Percentiles rank a stretch among this genome's conserved stretches.
Conservation (phyloP, 2,797 vertebrate species). For the Trachurus trachurus region DNA sequence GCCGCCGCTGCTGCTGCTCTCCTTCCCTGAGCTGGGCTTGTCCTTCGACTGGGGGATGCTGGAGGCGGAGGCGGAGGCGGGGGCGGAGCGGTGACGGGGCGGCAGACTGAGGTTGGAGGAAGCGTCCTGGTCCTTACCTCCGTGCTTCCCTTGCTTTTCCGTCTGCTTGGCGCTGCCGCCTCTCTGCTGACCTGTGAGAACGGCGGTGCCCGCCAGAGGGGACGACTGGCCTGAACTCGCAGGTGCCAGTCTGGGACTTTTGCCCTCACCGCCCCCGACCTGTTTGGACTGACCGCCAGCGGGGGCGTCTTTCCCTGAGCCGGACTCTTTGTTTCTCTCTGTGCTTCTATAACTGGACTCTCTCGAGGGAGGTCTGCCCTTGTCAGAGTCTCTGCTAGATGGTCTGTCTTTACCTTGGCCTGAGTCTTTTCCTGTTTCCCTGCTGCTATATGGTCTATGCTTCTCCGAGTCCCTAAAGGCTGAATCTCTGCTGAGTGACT, state of each 20-base stretch:
- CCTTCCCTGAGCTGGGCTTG: conserved; percentile 82
- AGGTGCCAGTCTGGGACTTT: conserved; percentile 73
- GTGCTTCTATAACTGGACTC: conserved; percentile 79
- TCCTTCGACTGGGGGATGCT: conserved; percentile 74
- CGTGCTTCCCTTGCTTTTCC: conserved; percentile 85
- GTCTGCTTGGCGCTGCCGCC: conserved; percentile 82
- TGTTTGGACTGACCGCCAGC: conserved; percentile 75
- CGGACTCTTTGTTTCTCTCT: conserved; percentile 79
- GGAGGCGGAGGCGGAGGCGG: conserved; percentile 45
- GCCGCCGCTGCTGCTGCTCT: conserved; percentile 60
- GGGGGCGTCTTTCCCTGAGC: conserved; percentile 75
- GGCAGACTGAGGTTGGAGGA: conserved; percentile 72
- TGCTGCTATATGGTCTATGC: conserved; percentile 68
- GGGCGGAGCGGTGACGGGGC: conserved; percentile 77
- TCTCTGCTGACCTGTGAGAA: conserved; percentile 84
- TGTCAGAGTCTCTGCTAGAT: conserved; percentile 78
- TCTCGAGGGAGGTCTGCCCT: conserved; percentile 69
- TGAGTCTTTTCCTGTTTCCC: conserved; percentile 76
- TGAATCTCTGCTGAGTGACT: conserved; percentile 66
- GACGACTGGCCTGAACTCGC: conserved; percentile 82
- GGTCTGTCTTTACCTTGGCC: conserved; percentile 76
- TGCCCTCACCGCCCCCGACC: conserved; percentile 73
- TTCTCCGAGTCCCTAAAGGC: conserved; percentile 74
- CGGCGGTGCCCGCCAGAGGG: conserved; percentile 83
- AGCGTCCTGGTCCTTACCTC: conserved; percentile 85